Conservation (phyloP, 2,888 invertebrate species). For the Melipona beecheii region DNA sequence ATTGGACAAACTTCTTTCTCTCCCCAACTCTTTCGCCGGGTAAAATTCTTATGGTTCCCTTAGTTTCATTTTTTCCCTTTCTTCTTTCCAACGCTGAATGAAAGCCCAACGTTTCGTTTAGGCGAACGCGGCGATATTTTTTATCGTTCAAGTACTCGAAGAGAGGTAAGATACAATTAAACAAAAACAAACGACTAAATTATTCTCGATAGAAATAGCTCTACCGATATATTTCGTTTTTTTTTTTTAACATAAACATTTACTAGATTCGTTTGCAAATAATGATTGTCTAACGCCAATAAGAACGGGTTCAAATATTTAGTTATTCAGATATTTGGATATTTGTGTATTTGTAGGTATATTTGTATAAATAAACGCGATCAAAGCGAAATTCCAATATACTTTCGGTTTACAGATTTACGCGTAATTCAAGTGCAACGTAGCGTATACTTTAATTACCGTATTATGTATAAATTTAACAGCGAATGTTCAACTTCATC, state of each 20-base stretch:
- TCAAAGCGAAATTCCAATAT: neutral
- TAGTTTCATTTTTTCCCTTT: neutral
- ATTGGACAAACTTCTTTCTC: slow-evolving; percentile 15
- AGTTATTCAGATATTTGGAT: neutral
- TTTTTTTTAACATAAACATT: neutral
- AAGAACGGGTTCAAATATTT: neutral
- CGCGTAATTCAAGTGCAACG: neutral
- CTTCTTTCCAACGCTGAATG: neutral
- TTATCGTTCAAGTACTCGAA: neutral
- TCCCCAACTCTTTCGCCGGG: neutral
- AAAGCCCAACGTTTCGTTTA: neutral
- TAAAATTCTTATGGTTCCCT: slow-evolving; percentile 6
- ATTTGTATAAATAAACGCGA: neutral
- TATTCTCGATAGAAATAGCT: neutral
- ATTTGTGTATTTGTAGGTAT: neutral
- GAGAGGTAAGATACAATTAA: neutral
- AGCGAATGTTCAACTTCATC: slow-evolving; percentile 3
- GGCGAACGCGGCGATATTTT: neutral
- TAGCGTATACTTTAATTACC: neutral
- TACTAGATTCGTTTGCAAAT: neutral
- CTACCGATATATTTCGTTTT: neutral
- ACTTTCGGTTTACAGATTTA: neutral
- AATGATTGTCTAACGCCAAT: neutral
- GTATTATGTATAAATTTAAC: slow-evolving; percentile 4
- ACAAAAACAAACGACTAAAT: neutral